These are phyloP conservation scores for Oligia latruncula DNA, from an alignment of 2,888 invertebrate genomes.

Conservation along the genomic window DNA sequence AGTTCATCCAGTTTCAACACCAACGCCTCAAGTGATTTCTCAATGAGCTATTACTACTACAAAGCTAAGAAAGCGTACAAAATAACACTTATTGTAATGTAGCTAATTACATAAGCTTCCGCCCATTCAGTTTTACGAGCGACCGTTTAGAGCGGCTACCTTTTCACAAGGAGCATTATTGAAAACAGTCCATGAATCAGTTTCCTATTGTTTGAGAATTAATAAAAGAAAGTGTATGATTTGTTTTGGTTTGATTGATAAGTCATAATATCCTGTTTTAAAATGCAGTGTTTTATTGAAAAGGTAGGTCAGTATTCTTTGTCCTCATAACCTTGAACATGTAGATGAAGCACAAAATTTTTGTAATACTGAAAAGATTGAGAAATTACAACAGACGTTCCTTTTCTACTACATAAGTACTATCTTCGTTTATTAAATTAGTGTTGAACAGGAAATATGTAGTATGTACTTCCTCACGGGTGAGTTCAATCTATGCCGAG, in stretches of 20 bases:
- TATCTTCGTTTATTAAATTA: conserved; percentile 36
- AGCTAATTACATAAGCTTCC: conserved; percentile 55
- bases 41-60: conserved; percentile 15
- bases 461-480: conserved; percentile 22
- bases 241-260: conserved; percentile 8
- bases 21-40: neutral
- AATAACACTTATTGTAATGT: conserved; percentile 55
- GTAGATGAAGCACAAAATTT: neutral
- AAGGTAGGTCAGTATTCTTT: conserved; percentile 11
- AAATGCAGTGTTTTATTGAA: conserved; percentile 3
- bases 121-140: conserved; percentile 56
- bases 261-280: conserved; percentile 1
- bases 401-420: neutral
- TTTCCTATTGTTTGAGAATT: conserved; percentile 26
- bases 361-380: neutral
- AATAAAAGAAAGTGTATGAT: conserved; percentile 28
- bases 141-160: conserved; percentile 37
- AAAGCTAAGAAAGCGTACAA: conserved; percentile 60
- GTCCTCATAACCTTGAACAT: neutral
- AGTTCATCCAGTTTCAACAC: neutral
- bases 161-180: conserved; percentile 34
- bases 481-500: conserved; percentile 26
- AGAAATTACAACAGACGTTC: neutral
- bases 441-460: conserved; percentile 23
- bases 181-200: conserved; percentile 34